Evolutionary conservation across 1,140 invertebrate species (phyloP).

Genomic region (Drosophila sturtevanti): DNA sequence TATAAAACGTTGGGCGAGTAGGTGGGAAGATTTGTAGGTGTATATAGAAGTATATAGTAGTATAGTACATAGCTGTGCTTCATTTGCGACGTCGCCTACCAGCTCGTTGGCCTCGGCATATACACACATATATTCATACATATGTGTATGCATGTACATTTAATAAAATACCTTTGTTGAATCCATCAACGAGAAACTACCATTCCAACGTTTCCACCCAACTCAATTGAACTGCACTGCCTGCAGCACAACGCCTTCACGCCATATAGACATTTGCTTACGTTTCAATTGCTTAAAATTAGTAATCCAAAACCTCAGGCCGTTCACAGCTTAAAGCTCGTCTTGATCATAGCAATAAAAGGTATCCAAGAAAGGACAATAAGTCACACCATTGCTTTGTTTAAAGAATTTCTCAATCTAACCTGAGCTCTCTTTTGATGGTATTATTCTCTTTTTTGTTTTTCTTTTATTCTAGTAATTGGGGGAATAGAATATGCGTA

Average conservation of each 20-base stretch:
- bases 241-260: not conserved
- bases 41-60: conserved; percentile 6
- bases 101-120: not conserved
- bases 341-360: not conserved
- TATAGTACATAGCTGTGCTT: not conserved
- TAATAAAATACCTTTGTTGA: conserved; percentile 72
- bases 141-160: conserved; percentile 24
- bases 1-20: not conserved
- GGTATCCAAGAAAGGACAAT: too few species aligned
- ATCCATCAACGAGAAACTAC: conserved; percentile 71
- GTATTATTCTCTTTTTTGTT: too few species aligned
- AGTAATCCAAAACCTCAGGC: not conserved
- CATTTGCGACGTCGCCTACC: conserved; percentile 8
- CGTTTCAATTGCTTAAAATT: not conserved
- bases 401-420: too few species aligned
- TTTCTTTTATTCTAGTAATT: too few species aligned
- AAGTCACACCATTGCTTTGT: too few species aligned
- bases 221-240: conserved; percentile 17
- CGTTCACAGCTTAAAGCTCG: not conserved
- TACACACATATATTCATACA: not conserved
- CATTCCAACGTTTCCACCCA: conserved; percentile 15
- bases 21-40: not conserved
- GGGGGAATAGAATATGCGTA: too few species aligned
- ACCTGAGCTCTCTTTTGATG: too few species aligned
- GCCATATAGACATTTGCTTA: not conserved